Conservation (phyloP, 2,797 vertebrate species). For the Iguana delicatissima region DNA sequence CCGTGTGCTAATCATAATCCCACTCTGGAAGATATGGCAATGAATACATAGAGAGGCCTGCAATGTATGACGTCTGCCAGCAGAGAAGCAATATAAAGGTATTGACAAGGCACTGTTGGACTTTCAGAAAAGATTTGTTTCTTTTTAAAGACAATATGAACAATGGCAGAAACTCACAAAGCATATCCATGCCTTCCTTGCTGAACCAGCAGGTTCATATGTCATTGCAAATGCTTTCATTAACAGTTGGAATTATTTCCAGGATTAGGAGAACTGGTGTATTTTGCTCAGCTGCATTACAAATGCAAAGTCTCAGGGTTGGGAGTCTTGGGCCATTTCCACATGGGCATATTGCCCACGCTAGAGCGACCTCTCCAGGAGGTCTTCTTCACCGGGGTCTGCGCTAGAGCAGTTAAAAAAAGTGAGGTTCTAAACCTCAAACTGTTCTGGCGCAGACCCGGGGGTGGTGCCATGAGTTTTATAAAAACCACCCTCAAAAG, state of each 20-base stretch:
- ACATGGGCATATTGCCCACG: too few species aligned
- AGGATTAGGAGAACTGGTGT: not conserved
- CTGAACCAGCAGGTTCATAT: conserved; percentile 21
- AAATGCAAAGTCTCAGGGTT: conserved; percentile 1
- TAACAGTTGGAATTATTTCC: conserved; percentile 15
- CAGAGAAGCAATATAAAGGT: not conserved
- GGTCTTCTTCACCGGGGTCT: too few species aligned
- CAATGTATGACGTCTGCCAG: conserved; percentile 21
- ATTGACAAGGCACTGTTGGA: not conserved
- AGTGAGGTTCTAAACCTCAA: too few species aligned
- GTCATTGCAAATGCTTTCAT: conserved; percentile 31
- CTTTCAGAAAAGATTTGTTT: not conserved
- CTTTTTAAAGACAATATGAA: conserved; percentile 18
- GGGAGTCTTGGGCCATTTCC: too few species aligned
- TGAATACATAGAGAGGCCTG: conserved; percentile 33
- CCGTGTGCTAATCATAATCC: conserved; percentile 30
- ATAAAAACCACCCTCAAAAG: too few species aligned
- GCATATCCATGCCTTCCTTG: not conserved
- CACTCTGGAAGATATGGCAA: conserved; percentile 1
- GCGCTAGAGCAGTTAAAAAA: too few species aligned
- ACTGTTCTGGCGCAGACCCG: too few species aligned
- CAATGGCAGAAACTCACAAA: conserved; percentile 23
- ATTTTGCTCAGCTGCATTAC: conserved; percentile 3
- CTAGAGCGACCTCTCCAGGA: too few species aligned
- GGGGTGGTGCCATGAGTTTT: too few species aligned